phyloP scores from a whole-genome alignment of 2,113 vertebrate species.

The Lasiurus cinereus region DNA sequence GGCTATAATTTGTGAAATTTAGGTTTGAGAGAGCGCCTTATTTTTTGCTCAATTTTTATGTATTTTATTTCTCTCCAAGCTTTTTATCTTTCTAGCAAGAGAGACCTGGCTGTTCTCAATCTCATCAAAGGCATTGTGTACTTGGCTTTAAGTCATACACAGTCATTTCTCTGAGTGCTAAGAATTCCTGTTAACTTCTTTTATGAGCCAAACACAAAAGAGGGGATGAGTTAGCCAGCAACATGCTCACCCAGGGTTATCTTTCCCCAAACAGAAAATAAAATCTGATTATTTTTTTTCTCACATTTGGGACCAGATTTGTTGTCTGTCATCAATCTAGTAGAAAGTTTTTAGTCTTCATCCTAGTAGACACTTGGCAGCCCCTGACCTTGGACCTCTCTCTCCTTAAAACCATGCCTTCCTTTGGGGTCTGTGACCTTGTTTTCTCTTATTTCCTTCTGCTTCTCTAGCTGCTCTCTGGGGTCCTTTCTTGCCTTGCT shows the following conservation, averaged over 20 bases:
- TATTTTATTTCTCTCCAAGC: slow-evolving; percentile 61
- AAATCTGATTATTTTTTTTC: neutral
- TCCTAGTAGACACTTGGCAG: neutral
- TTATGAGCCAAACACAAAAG: slow-evolving; percentile 2
- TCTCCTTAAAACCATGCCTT: neutral
- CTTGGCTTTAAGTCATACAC: slow-evolving; percentile 27
- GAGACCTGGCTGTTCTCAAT: slow-evolving; percentile 25
- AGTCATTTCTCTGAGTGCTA: slow-evolving; percentile 70
- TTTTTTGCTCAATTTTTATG: slow-evolving; percentile 37
- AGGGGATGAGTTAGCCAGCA: neutral
- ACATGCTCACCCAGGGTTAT: neutral
- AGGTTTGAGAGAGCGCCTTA: neutral
- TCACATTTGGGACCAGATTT: neutral
- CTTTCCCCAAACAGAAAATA: neutral
- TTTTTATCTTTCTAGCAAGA: slow-evolving; percentile 78
- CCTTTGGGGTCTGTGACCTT: too few relatives aligned
- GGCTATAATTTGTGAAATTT: slow-evolving; percentile 1
- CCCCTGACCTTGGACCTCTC: neutral
- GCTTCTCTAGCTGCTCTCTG: neutral
- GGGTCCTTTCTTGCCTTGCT: neutral
- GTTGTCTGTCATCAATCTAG: neutral
- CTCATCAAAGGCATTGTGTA: slow-evolving; percentile 65
- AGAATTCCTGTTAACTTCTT: slow-evolving; percentile 55
- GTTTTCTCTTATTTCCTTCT: neutral
- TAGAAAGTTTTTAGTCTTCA: neutral